Percentiles rank a stretch among this genome's conserved stretches.
These are phyloP conservation scores for Telmatochromis sp. DNA, from an alignment of 2,113 vertebrate genomes.

Conservation along the genomic window DNA sequence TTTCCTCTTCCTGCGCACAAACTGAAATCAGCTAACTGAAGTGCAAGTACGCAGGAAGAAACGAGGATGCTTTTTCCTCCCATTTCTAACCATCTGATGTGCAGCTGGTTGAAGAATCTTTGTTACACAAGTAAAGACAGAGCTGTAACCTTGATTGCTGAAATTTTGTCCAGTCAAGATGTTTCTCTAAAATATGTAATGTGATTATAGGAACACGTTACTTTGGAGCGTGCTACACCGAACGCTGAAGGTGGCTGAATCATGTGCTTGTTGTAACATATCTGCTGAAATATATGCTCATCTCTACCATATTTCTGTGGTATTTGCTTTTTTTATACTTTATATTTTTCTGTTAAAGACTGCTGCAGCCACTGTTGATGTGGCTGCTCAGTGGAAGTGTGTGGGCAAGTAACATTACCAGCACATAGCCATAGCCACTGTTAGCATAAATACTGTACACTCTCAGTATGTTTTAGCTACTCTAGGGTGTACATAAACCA, in stretches of 20 bases:
- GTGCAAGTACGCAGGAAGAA: background rate
- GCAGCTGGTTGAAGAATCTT: background rate
- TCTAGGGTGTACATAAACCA: background rate
- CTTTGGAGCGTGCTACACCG: background rate
- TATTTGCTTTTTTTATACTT: background rate
- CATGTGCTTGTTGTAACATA: background rate
- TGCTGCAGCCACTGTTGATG: background rate
- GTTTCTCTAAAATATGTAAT: background rate
- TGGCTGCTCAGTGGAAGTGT: background rate
- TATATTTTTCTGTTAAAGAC: background rate
- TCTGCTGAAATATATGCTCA: background rate
- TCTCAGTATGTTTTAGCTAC: background rate
- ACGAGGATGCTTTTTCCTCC: rapidly evolving
- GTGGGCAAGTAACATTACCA: background rate
- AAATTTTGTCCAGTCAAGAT: background rate
- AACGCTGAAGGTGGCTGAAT: background rate
- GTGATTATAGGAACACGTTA: background rate
- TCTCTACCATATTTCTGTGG: background rate
- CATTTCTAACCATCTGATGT: background rate
- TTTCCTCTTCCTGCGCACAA: background rate
- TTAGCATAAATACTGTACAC: background rate
- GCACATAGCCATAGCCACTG: background rate
- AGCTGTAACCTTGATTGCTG: background rate
- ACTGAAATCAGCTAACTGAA: background rate
- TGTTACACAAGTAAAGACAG: background rate